A percentile compares a stretch with the other conserved stretches of the same genome.
These are phyloP conservation scores for Zaprionus africanus DNA, from an alignment of 1,140 invertebrate species.

Conservation along the genomic window DNA sequence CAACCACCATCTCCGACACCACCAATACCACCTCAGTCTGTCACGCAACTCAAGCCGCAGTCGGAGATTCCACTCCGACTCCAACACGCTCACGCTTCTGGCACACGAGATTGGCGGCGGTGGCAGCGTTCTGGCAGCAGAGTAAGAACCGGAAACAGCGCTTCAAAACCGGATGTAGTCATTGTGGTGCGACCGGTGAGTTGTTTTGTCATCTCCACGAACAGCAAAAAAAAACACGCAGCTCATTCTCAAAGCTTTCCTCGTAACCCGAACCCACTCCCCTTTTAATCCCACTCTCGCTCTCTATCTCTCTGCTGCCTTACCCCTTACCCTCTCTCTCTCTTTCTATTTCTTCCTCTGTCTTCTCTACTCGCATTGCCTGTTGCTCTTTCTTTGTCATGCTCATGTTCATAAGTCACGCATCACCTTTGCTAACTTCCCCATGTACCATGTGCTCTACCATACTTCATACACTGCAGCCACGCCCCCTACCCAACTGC, in stretches of 20 bases:
- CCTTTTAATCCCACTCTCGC: neutral
- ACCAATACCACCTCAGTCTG: conserved; percentile 27
- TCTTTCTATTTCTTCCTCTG: conserved; percentile 2
- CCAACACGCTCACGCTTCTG: conserved; percentile 66
- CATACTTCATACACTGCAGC: conserved; percentile 7
- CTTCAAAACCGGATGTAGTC: conserved; percentile 79
- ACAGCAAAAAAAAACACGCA: conserved; percentile 7
- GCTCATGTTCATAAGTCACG: conserved; percentile 33
- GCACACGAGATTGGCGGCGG: conserved; percentile 68
- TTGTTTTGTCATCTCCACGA: conserved; percentile 71
- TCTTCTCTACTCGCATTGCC: conserved; percentile 30
- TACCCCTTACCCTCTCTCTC: conserved; percentile 7
- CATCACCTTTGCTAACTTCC: conserved; percentile 6
- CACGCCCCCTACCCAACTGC: neutral
- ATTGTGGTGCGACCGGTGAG: conserved; percentile 84
- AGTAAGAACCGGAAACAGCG: conserved; percentile 72
- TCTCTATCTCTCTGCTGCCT: neutral
- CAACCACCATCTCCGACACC: conserved; percentile 14
- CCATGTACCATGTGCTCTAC: conserved; percentile 8
- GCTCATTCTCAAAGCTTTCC: conserved; percentile 7
- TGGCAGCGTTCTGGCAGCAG: conserved; percentile 74
- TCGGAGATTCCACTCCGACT: conserved; percentile 29
- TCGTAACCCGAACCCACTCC: neutral
- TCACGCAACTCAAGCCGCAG: conserved; percentile 48
- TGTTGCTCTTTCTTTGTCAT: conserved; percentile 41